Evolutionary conservation across 1,140 invertebrate species (phyloP), one percentile per base, ranked within the genome.

Genomic region (Drosophila ironensis): DNA sequence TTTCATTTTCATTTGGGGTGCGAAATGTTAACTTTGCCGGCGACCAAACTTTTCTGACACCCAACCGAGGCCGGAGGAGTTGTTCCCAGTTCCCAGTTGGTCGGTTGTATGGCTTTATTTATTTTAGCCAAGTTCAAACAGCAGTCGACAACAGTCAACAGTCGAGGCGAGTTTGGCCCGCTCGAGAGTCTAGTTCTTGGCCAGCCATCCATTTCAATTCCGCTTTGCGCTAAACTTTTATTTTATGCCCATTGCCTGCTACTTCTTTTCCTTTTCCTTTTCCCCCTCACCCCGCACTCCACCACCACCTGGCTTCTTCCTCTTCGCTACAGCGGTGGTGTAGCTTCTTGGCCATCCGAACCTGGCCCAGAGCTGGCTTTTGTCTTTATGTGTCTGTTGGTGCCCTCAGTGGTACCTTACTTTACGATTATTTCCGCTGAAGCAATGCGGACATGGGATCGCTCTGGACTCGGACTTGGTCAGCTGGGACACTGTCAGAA

Each of bases 371-470:
- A 37, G 25, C 30, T 28, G 19, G 70, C 30, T 47, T 28, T 66
- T 71, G 45, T 44, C 47, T 72, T 56, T 72, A 52, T 71, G 44
- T 70, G 44, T 70, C 45, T 71, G 38, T 52, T 59, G 56, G 56
- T 60, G 56, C 56, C 56, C 56, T 60, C 56, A 24, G 56, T 60
- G 37, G 45, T 64, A 80, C 74, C 75, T 87, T 72, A 86, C 74
- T 86, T 86, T 75, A 86, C 80, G 80, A 86, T 86, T 86, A 80
- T 86, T 86, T 86, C 80, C 80, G 80, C 81, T 64, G 71, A 86
- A 75, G 61, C 67, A 78, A 70, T 80, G 75, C 77, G 77, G 63
- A 69, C 64, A 69, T 69, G 66, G 64, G 53, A 70, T 71, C 38
- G 59, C 35, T 19, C 52, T 57, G 6, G 37, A 60, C 37, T 60